These are phyloP conservation scores for Drosophila kokeensis DNA, from an alignment of 2,888 invertebrate species.

Conservation along the genomic window DNA sequence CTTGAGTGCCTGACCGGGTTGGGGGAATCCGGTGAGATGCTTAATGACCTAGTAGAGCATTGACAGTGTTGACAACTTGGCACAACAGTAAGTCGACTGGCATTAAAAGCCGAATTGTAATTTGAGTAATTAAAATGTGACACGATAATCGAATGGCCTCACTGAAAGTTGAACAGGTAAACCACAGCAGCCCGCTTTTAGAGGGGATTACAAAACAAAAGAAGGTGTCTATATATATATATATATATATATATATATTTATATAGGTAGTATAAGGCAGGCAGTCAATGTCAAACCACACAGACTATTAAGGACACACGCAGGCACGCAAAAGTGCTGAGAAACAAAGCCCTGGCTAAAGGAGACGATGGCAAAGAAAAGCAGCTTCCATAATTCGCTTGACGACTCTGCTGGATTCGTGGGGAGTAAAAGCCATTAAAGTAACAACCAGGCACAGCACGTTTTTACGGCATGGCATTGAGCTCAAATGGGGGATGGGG, in stretches of 20 bases:
- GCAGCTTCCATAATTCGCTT: constrained; percentile 79
- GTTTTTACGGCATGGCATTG: constrained; percentile 70
- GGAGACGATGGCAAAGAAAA: constrained; percentile 28
- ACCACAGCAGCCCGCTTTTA: constrained; percentile 43
- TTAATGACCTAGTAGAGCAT: constrained; percentile 70
- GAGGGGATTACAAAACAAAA: constrained; percentile 55
- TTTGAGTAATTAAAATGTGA: constrained; percentile 80
- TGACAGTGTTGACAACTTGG: constrained; percentile 74
- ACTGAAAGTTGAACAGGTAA: constrained; percentile 39
- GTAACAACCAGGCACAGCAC: constrained; percentile 80
- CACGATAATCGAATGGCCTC: constrained; percentile 77
- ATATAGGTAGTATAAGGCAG: constrained; percentile 50
- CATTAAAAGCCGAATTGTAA: constrained; percentile 76
- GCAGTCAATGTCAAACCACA: constrained; percentile 79
- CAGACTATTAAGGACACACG: constrained; percentile 79
- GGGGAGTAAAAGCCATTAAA: constrained; percentile 81
- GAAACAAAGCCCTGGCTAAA: constrained; percentile 69
- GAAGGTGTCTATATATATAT: constrained; percentile 45
- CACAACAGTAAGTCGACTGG: constrained; percentile 58
- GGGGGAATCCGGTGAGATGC: constrained; percentile 41
- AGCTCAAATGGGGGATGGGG: constrained; percentile 12
- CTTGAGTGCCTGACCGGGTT: constrained; percentile 1
- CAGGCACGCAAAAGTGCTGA: constrained; percentile 80
- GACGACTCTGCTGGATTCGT: constrained; percentile 73
- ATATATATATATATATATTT: constrained; percentile 22